Base-by-base conservation (phyloP, 2,888 invertebrate species). In the Xylocampa areola region DNA sequence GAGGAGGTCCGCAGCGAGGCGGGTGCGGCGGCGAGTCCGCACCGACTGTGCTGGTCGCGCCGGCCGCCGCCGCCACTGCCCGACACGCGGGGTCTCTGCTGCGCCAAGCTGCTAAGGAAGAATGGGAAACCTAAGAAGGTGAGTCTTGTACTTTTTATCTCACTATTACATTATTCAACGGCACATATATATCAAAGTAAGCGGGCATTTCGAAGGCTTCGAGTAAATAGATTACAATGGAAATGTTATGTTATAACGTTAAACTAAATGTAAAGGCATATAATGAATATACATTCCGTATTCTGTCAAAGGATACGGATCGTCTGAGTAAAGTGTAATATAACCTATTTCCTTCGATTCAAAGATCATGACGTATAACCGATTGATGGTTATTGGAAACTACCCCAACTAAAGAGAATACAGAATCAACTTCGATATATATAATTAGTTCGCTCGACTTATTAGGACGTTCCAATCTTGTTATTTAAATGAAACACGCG, bases 61-160 rank as follows among this genome's bases (percentile, higher is more conserved):
- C 86, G 88, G 50, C 87, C 91, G 57, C 91, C 93, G 49, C 94
- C 95, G 75, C 92, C 95, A 64, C 89, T 94, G 74, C 93, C 94
- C 63, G 97, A 97, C 89, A 97, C 96, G 78, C 95, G 97, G 66
- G 97, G 97, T 67, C 97, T 97, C 86, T 97, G 97, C 89, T 97
- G 97, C 90, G 96, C 96, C 82, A 97, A 97, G 89, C 94, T 97
- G 72, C 95, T 97, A 53, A 95, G 96, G 84, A 96, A 97, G 94
- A 97, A 97, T 90, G 97, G 97, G 74, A 96, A 96, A 84, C 96
- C 97, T 44, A 97, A 96, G 89, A 97, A 97, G 96, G 96, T 96
- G 84, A 94, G 86, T 68, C 30, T 41, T 40, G 39, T 58, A 41
- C 51, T 45, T 58, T 11, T 6, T 40, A 52, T 48, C 39, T 30